phyloP scores from a whole-genome alignment of 1,140 invertebrate genomes.

The Lineus longissimus region DNA sequence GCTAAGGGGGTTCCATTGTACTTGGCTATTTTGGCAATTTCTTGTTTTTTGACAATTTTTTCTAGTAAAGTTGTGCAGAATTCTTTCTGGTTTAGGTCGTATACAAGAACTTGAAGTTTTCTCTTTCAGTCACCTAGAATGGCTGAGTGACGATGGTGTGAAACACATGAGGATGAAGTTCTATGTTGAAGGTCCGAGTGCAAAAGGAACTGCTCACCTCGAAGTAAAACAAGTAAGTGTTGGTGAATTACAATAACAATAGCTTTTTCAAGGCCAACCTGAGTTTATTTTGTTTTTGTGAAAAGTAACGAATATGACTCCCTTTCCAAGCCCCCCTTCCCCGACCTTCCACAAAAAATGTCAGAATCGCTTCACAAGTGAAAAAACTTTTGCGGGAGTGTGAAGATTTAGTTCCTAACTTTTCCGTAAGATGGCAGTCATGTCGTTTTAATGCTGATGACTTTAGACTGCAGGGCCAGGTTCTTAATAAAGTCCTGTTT shows the following conservation, averaged over 20 bases:
- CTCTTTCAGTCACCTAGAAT: constrained; percentile 66
- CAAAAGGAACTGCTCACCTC: constrained; percentile 76
- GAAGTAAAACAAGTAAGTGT: constrained; percentile 75
- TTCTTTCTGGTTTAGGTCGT: constrained; percentile 8
- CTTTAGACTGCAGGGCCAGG: too few species aligned
- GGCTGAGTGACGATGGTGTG: constrained; percentile 69
- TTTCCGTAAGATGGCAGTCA: too few species aligned
- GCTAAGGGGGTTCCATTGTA: too few species aligned
- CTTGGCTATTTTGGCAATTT: not conserved
- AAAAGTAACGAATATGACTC: not conserved
- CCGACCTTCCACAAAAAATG: not conserved
- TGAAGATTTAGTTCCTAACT: too few species aligned
- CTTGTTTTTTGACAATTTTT: too few species aligned
- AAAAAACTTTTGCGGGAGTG: too few species aligned
- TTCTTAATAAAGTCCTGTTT: constrained; percentile 6
- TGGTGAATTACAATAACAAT: not conserved
- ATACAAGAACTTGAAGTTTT: constrained; percentile 38
- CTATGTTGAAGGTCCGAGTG: constrained; percentile 77
- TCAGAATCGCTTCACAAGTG: too few species aligned
- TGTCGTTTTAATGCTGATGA: too few species aligned
- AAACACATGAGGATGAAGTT: constrained; percentile 83
- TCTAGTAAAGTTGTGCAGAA: constrained; percentile 7
- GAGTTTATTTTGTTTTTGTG: not conserved
- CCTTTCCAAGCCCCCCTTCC: not conserved
- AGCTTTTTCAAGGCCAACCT: not conserved